These are phyloP conservation scores for Eilema depressum DNA, from an alignment of 2,888 invertebrate genomes.

Conservation along the genomic window DNA sequence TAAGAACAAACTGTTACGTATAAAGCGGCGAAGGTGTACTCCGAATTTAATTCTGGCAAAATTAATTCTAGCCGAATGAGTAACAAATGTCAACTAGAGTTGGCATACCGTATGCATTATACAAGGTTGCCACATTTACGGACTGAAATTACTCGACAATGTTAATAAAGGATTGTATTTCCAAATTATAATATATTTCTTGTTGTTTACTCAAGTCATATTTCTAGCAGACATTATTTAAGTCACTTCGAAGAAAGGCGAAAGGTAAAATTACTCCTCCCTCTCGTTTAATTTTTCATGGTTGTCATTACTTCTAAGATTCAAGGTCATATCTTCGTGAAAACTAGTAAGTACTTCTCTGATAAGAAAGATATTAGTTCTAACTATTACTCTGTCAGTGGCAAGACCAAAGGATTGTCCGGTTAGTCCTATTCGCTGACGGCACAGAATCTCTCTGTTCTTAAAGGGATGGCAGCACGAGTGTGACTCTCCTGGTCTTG, in stretches of 20 bases:
- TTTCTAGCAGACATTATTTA: neutral
- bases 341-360: neutral
- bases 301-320: neutral
- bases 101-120: conserved; percentile 51
- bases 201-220: neutral
- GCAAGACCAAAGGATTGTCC: too few relatives aligned
- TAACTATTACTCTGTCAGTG: too few relatives aligned
- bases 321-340: too few relatives aligned
- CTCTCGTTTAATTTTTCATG: neutral
- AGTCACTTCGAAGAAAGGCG: neutral
- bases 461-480: too few relatives aligned
- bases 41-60: conserved; percentile 64
- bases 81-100: conserved; percentile 50
- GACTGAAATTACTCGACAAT: conserved; percentile 23
- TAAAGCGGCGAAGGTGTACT: conserved; percentile 62
- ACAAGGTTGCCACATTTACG: conserved; percentile 33
- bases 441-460: too few relatives aligned
- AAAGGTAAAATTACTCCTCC: neutral
- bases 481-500: too few relatives aligned
- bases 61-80: conserved; percentile 66
- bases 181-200: conserved; percentile 1
- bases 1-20: conserved; percentile 69
- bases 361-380: neutral
- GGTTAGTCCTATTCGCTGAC: too few relatives aligned
- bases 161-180: conserved; percentile 7